phyloP scores from a whole-genome alignment of 2,797 vertebrate species.

The Oreochromis grahami region DNA sequence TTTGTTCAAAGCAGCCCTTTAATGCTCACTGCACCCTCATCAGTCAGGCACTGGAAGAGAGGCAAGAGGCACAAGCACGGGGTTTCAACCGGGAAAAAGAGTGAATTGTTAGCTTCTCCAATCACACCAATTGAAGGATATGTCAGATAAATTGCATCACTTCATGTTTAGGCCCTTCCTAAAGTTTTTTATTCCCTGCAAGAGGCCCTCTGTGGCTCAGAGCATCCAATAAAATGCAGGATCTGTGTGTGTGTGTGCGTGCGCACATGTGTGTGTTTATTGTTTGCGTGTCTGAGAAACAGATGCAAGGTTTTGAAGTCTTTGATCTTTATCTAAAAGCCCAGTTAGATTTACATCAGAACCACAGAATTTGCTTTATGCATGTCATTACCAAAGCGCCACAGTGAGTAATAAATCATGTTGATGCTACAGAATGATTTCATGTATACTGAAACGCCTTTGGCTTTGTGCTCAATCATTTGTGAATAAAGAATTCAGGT shows the following conservation, averaged over 20 bases:
- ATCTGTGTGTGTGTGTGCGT: background rate
- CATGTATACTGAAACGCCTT: background rate
- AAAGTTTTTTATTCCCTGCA: slow-evolving; percentile 11
- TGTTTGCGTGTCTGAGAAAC: background rate
- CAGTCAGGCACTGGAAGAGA: slow-evolving; percentile 12
- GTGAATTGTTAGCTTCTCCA: slow-evolving; percentile 19
- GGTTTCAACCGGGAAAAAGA: slow-evolving; percentile 14
- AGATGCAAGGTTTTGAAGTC: slow-evolving; percentile 5
- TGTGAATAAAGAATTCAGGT: background rate
- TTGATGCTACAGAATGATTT: slow-evolving; percentile 1
- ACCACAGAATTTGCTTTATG: background rate
- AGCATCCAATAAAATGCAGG: background rate
- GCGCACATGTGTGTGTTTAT: background rate
- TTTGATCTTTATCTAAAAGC: slow-evolving; percentile 54
- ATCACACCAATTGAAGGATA: slow-evolving; percentile 47
- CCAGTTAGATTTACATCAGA: slow-evolving; percentile 39
- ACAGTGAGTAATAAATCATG: slow-evolving; percentile 9
- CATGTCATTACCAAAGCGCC: slow-evolving; percentile 12
- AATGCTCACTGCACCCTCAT: slow-evolving; percentile 51
- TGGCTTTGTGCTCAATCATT: background rate
- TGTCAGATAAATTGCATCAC: slow-evolving; percentile 63
- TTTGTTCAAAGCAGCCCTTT: slow-evolving; percentile 71
- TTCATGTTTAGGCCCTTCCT: slow-evolving; percentile 35
- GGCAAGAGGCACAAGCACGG: background rate
- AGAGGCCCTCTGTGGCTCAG: background rate